Conservation (phyloP, 2,797 vertebrate genomes). For the Alosa sapidissima region DNA sequence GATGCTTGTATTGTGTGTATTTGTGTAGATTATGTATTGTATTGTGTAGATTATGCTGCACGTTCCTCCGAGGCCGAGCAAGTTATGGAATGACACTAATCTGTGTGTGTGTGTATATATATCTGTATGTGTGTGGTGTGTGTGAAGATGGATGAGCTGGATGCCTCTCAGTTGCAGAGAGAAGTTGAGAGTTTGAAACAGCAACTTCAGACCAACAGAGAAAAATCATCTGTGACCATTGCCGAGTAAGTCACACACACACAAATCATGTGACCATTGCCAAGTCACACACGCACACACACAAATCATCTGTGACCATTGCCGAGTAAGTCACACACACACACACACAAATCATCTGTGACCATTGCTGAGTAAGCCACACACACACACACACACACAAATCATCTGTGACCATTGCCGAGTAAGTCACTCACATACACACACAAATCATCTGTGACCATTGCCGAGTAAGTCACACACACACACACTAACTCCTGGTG, state of each 20-base stretch:
- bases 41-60: too few relatives aligned
- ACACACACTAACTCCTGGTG: too few relatives aligned
- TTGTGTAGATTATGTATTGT: too few relatives aligned
- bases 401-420: conserved; percentile 89
- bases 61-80: too few relatives aligned
- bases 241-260: conserved; percentile 82
- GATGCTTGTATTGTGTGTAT: too few relatives aligned
- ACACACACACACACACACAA: conserved; percentile 48
- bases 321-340: not conserved
- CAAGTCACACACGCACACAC: conserved; percentile 1
- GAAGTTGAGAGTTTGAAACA: conserved; percentile 95
- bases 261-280: not conserved
- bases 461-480: conserved; percentile 85
- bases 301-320: not conserved
- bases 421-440: conserved; percentile 76
- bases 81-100: not conserved
- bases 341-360: not conserved
- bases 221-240: conserved; percentile 90
- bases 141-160: conserved; percentile 87
- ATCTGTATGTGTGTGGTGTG: not conserved
- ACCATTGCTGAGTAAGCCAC: not conserved
- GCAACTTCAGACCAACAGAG: conserved; percentile 90
- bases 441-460: conserved; percentile 84
- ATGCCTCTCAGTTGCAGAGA: conserved; percentile 90
- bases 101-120: not conserved